Evolutionary conservation across 2,888 invertebrate genomes (phyloP).

Genomic region (Alloplasta piceator): DNA sequence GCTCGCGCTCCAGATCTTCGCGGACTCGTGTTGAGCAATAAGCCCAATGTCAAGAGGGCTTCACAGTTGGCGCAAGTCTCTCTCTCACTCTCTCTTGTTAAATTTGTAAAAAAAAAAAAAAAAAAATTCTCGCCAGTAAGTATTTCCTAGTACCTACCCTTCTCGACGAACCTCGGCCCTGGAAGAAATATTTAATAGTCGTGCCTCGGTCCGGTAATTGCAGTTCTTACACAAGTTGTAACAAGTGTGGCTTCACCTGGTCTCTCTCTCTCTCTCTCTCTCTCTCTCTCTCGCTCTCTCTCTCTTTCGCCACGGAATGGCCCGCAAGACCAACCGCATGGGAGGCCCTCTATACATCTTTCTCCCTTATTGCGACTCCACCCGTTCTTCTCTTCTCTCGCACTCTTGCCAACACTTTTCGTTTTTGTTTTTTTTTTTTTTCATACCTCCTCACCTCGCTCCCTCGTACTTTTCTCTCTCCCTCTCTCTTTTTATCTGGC

Average conservation of each 20-base stretch:
- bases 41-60: constrained; percentile 41
- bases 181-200: constrained; percentile 70
- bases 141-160: constrained; percentile 67
- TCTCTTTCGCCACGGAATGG: constrained; percentile 50
- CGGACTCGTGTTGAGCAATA: constrained; percentile 22
- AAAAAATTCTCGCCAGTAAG: constrained; percentile 57
- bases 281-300: constrained; percentile 33
- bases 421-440: constrained; percentile 12
- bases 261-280: constrained; percentile 37
- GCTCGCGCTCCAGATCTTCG: constrained; percentile 47
- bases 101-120: constrained; percentile 32
- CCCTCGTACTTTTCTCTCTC: constrained; percentile 50
- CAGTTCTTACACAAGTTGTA: constrained; percentile 68
- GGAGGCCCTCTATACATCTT: constrained; percentile 11
- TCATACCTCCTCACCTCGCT: constrained; percentile 42
- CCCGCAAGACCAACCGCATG: constrained; percentile 45
- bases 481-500: background rate
- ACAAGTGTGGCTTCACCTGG: constrained; percentile 70
- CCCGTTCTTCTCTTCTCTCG: constrained; percentile 45
- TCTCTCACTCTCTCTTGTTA: constrained; percentile 22
- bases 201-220: constrained; percentile 67
- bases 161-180: constrained; percentile 55
- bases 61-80: constrained; percentile 49
- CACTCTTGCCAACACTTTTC: constrained; percentile 27
- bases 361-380: background rate